Percentiles rank a stretch among this genome's conserved stretches.
These are phyloP conservation scores for Charaxes varanes DNA, from an alignment of 1,140 invertebrate genomes.

Conservation along the genomic window DNA sequence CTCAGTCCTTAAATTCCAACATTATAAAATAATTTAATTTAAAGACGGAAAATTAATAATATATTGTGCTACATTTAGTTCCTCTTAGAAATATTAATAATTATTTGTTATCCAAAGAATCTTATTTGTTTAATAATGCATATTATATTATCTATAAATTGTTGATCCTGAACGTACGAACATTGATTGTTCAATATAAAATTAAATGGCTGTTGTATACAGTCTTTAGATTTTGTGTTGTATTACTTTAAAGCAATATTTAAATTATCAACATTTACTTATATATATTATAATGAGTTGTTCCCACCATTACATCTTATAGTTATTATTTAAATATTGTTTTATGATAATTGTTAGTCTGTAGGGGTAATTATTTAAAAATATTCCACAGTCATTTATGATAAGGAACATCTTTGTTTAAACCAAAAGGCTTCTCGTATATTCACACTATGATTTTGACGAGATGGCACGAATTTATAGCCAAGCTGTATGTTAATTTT, in stretches of 20 bases:
- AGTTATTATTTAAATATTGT: constrained; percentile 66
- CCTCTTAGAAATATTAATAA: constrained; percentile 68
- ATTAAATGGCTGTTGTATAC: constrained; percentile 32
- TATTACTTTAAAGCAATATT: constrained; percentile 61
- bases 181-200: constrained; percentile 47
- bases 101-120: constrained; percentile 70
- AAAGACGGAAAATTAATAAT: constrained; percentile 47
- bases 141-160: constrained; percentile 64
- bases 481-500: constrained; percentile 69
- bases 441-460: constrained; percentile 57
- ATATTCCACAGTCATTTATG: constrained; percentile 72
- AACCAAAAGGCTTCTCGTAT: constrained; percentile 70
- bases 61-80: constrained; percentile 63
- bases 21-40: constrained; percentile 22
- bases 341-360: constrained; percentile 56
- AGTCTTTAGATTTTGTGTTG: constrained; percentile 37
- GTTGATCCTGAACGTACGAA: constrained; percentile 44
- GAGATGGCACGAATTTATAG: constrained; percentile 71
- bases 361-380: constrained; percentile 46
- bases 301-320: constrained; percentile 63
- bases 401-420: constrained; percentile 56
- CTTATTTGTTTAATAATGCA: constrained; percentile 48
- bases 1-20: constrained; percentile 30
- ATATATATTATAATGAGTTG: constrained; percentile 43
- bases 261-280: constrained; percentile 55